Conservation (phyloP, 2,888 invertebrate species). For the Catocala nupta region DNA sequence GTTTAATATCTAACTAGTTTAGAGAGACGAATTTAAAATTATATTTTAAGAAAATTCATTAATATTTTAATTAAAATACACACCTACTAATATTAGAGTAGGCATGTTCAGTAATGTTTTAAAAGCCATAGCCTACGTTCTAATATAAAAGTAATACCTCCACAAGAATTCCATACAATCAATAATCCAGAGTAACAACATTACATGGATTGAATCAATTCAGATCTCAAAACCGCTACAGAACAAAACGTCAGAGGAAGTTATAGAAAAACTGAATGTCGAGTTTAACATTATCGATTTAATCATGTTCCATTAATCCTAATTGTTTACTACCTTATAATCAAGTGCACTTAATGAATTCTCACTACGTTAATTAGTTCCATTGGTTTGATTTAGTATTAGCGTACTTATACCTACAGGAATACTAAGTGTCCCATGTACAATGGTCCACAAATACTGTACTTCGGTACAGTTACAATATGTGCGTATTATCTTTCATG, state of each 20-base stretch:
- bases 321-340: slow-evolving; percentile 65
- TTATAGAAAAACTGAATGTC: slow-evolving; percentile 58
- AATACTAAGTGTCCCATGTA: slow-evolving; percentile 52
- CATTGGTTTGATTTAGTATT: slow-evolving; percentile 61
- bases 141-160: slow-evolving; percentile 16
- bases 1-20: slow-evolving; percentile 40
- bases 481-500: slow-evolving; percentile 22
- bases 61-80: slow-evolving; percentile 24
- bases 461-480: slow-evolving; percentile 14
- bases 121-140: slow-evolving; percentile 39
- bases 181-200: background rate
- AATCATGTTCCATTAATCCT: slow-evolving; percentile 59
- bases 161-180: slow-evolving; percentile 11
- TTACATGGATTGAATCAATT: slow-evolving; percentile 10
- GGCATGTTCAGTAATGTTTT: slow-evolving; percentile 31
- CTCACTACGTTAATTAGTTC: slow-evolving; percentile 75
- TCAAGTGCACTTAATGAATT: slow-evolving; percentile 84
- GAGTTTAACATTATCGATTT: slow-evolving; percentile 61
- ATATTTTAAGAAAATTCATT: slow-evolving; percentile 27
- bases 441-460: slow-evolving; percentile 42
- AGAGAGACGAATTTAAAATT: slow-evolving; percentile 54
- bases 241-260: slow-evolving; percentile 22
- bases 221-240: slow-evolving; percentile 20
- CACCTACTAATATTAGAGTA: slow-evolving; percentile 29
- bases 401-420: slow-evolving; percentile 58